Conservation (phyloP, 2,113 vertebrate genomes). For the Carollia perspicillata region DNA sequence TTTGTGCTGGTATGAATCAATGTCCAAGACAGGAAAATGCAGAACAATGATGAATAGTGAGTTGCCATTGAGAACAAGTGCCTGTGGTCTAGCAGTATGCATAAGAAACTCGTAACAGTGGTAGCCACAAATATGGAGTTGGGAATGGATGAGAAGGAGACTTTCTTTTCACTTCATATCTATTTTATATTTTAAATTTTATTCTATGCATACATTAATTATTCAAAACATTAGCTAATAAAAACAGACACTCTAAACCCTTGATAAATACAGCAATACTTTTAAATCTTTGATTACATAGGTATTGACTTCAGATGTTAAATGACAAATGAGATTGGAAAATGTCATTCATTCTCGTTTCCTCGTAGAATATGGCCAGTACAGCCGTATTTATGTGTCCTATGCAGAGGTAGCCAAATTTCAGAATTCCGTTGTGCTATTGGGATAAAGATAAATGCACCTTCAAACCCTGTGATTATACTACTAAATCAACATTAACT, state of each 20-base stretch:
- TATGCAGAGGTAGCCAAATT: background rate
- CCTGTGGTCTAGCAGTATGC: background rate
- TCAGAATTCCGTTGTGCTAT: background rate
- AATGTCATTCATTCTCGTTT: slow-evolving; percentile 18
- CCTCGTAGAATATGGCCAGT: background rate
- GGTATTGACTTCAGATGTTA: background rate
- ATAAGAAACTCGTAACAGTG: background rate
- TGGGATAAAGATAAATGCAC: slow-evolving; percentile 4
- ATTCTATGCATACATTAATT: background rate
- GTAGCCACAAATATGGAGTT: background rate
- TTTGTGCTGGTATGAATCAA: background rate
- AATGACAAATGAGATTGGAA: slow-evolving; percentile 42
- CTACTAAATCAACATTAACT: background rate
- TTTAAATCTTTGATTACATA: slow-evolving; percentile 19
- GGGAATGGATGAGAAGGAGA: background rate
- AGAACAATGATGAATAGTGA: background rate
- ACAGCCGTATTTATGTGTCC: slow-evolving; percentile 1
- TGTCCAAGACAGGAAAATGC: background rate
- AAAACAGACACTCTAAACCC: background rate
- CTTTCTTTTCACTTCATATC: background rate
- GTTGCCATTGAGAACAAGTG: background rate
- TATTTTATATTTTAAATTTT: background rate
- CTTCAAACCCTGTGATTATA: background rate
- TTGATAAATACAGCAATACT: background rate
- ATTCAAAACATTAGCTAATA: slow-evolving; percentile 40